Evolutionary conservation across 1,140 invertebrate species (phyloP), one percentile per base, ranked within the genome.

Genomic region (Neuroterus valhalla): DNA sequence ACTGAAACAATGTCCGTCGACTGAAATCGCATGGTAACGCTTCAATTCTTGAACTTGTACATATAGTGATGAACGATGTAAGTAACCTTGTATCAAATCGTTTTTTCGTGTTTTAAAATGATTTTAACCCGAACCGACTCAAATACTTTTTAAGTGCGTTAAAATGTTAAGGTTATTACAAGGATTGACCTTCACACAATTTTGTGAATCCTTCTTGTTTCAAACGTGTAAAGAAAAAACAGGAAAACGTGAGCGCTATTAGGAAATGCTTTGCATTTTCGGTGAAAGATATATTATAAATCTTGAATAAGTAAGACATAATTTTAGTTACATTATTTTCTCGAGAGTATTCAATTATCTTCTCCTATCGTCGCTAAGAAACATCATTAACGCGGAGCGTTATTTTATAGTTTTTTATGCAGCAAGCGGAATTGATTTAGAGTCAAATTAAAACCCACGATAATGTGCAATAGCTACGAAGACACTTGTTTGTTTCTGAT

Each of bases 401-500:
- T 55, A 21, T 26, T 2, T 55, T 3, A 14, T 50, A 38, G 55
- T 26, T 62, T 62, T 62, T 38, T 31, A 15, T 15, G 31, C n/a
- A 14, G 14, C 21, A 62, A 62, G 31, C 15, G 21, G 50, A 26
- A 38, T 38, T 62, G 55, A 62, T 62, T 14, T 26, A 31, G 23
- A 62, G n/a, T n/a, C 6, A 19, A 48, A 48, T n/a, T 48, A 38
- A 38, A 38, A 38, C 15, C 23, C 50, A 10, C 12, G 3, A 23
- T 52, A 52, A 55, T 55, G 23, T 62, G 55, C 55, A 62, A 26
- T 62, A 62, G 55, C 31, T 38, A 26, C 23, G n/a, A n/a, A 62
- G 14, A 62, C 23, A 62, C 19, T 52, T 26, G 21, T 55, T 55
- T 62, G 14, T 15, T n/a, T 26, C 6, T 15, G 26, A 31, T 31